Evolutionary conservation across 2,888 invertebrate species (phyloP).

Genomic region (Invenusta paracnida): DNA sequence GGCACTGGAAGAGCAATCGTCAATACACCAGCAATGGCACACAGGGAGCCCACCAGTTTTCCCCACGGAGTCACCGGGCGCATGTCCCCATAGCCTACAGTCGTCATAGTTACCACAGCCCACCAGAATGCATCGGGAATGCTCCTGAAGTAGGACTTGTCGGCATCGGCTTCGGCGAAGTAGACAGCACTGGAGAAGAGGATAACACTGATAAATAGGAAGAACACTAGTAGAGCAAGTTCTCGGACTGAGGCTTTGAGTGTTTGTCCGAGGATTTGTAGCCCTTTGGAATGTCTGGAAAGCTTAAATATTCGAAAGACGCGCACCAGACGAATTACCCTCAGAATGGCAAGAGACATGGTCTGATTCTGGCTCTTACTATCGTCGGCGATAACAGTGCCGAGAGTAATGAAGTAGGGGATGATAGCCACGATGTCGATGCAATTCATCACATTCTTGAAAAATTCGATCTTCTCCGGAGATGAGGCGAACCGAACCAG

Average conservation of each 20-base stretch:
- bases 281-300: conserved; percentile 96
- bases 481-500: conserved; percentile 96
- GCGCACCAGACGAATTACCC: conserved; percentile 95
- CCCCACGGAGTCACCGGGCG: conserved; percentile 97
- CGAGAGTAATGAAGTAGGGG: conserved; percentile 97
- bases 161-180: conserved; percentile 86
- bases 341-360: conserved; percentile 76
- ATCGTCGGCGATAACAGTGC: conserved; percentile 73
- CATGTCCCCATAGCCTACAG: conserved; percentile 99
- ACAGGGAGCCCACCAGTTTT: conserved; percentile 91
- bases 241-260: conserved; percentile 98
- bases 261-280: conserved; percentile 95
- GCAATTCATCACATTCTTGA: conserved; percentile 98
- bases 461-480: conserved; percentile 96
- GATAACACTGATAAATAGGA: conserved; percentile 95
- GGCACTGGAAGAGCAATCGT: conserved; percentile 89
- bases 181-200: conserved; percentile 90
- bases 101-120: conserved; percentile 86
- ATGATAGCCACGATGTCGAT: conserved; percentile 98
- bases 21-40: conserved; percentile 82
- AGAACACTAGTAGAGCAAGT: conserved; percentile 97
- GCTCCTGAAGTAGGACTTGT: conserved; percentile 85
- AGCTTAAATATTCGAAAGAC: conserved; percentile 99
- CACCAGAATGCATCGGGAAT: conserved; percentile 94
- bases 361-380: conserved; percentile 51